Evolutionary conservation across 2,888 invertebrate genomes (phyloP), one percentile per base, ranked within the genome.

Genomic region (Xanthorhoe designata): DNA sequence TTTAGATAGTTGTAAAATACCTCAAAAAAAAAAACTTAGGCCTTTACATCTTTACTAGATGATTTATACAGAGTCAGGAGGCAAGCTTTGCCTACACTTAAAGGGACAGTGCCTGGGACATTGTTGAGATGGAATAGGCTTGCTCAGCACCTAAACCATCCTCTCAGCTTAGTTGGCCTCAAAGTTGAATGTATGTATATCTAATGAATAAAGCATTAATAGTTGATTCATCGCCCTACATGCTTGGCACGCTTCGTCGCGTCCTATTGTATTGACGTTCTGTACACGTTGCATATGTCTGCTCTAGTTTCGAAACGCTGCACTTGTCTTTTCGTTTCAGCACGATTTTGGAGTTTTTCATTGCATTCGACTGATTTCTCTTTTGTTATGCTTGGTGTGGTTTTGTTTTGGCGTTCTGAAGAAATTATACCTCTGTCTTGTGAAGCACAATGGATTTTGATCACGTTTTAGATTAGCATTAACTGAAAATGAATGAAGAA

Each of bases 191-290:
- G 9, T 10, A 13, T 13, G 4, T 42, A 17, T 47, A 47, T 47
- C 17, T 17, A 15, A 61, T 32, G 71, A 78, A 75, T 78, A 77
- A 79, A 80, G 79, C 82, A 84, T 84, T 85, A 83, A 80, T 80
- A 80, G 78, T 85, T 82, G 81, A 79, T 78, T 80, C 75, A 72
- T 86, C 86, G 87, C 83, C 79, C 90, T 86, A 86, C 88, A 89
- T 88, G 89, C 84, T 87, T 84, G 80, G 76, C 83, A 88, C 87
- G 89, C 88, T 86, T 86, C 79, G 83, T 75, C 74, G 78, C 77
- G 72, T 82, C 79, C 77, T 72, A 24, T 73, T 69, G 74, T 75
- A 74, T 79, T 73, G 73, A 65, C 72, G 74, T 75, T 76, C 72
- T 79, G 76, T 72, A 76, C 79, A 71, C 75, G 75, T 77, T 78